Evolutionary conservation across 2,888 invertebrate genomes (phyloP), one percentile per base, ranked within the genome.

Genomic region (Euzetes globulus): DNA sequence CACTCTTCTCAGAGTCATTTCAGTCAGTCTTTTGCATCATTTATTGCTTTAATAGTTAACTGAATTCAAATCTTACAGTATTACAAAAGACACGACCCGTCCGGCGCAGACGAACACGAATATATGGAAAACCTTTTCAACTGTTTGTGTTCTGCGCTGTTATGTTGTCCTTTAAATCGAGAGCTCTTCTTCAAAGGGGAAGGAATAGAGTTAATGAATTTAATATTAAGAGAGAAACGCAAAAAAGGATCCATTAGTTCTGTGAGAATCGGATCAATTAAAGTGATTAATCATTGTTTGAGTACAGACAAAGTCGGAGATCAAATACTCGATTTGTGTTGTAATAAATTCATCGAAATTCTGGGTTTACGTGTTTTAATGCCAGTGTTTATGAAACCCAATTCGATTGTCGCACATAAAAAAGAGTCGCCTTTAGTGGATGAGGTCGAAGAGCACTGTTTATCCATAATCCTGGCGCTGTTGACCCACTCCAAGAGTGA

Each of bases 61-160:
- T 71, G 11, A 45, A 68, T 55, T 55, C 22, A 1, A 58, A 27
- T 17, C 17, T 29, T 71, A 72, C 80, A 91, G 90, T 90, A 90
- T 80, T 97, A 94, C 84, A 97, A 97, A 83, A 86, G 94, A 19
- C 94, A 96, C 81, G 96, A 97, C 84, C 97, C 97, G 0, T 86
- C 86, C 72, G 89, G 90, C 73, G 88, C 89, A 2, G 98, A 98
- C 83, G 99, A 99, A 82, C 90, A 92, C 80, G 99, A 99, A 84
- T 90, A 94, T 80, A 98, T 99, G 98, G 98, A 99, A 84, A 99
- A 99, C 84, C 86, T 99, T 79, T 99, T 99, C 82, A 92, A 98
- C 83, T 89, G 91, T 75, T 85, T 99, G 77, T 99, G 99, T 82
- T 96, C 96, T 72, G 90, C 94, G 74, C 86, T 99, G 75, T 91